Evolutionary conservation across 2,113 vertebrate species (phyloP).

Genomic region (Turdus rufiventris): DNA sequence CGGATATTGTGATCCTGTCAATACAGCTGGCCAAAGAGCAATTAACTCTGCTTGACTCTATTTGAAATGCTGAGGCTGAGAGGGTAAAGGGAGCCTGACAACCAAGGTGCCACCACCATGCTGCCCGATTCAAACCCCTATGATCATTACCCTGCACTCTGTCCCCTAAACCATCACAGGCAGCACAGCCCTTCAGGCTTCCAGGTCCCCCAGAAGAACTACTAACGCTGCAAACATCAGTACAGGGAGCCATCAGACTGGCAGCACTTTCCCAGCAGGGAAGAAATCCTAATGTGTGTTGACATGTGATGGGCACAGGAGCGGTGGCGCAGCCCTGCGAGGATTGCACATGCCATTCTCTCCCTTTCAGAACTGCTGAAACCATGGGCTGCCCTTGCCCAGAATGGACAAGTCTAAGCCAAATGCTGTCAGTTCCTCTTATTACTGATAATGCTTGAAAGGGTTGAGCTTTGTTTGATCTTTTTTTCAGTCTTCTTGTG

Average conservation of each 20-base stretch:
- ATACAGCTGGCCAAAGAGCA: background rate
- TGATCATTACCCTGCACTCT: background rate
- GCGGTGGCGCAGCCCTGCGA: background rate
- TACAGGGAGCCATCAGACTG: background rate
- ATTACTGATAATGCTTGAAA: background rate
- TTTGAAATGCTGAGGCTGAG: background rate
- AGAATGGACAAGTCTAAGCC: slow-evolving; percentile 20
- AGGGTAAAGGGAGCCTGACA: background rate
- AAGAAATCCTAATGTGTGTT: background rate
- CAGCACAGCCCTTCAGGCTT: background rate
- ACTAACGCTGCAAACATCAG: background rate
- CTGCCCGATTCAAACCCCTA: background rate
- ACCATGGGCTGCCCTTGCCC: background rate
- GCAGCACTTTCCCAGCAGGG: background rate
- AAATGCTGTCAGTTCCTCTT: slow-evolving; percentile 17
- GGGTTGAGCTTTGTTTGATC: background rate
- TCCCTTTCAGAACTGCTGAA: background rate
- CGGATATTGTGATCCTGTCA: background rate
- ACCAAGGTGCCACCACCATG: background rate
- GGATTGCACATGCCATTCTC: background rate
- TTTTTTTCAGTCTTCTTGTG: background rate
- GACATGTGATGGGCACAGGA: background rate
- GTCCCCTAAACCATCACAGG: background rate
- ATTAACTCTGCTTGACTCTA: background rate
- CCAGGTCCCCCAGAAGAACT: background rate